phyloP scores from a whole-genome alignment of 2,888 invertebrate species.

The Aspidapion aeneum region DNA sequence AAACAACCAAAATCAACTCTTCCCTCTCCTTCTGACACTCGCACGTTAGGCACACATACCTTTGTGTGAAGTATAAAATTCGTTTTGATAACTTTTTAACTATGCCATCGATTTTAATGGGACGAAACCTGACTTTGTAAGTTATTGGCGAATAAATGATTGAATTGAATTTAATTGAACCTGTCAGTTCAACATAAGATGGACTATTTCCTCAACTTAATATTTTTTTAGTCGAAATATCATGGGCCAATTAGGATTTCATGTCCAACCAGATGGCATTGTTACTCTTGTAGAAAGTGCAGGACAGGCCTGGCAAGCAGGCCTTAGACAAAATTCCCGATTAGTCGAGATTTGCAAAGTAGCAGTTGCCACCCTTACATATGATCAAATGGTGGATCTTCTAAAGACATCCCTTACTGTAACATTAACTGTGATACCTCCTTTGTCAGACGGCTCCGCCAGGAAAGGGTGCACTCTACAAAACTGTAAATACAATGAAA shows the following conservation, averaged over 20 bases:
- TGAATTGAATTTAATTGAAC: no score
- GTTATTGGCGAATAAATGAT: no score
- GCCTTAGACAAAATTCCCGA: conserved; percentile 84
- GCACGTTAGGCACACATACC: no score
- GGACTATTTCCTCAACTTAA: no score
- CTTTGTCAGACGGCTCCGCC: conserved; percentile 64
- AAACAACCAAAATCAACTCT: no score
- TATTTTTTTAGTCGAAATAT: conserved; percentile 58
- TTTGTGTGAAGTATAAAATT: no score
- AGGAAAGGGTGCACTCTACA: conserved; percentile 64
- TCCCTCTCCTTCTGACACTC: no score
- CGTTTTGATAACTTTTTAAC: no score
- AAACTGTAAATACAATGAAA: conserved; percentile 61
- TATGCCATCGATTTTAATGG: no score
- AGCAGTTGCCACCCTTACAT: conserved; percentile 82
- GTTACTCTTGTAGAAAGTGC: conserved; percentile 84
- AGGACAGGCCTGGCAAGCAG: conserved; percentile 72
- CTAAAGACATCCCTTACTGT: conserved; percentile 86
- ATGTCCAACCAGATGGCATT: conserved; percentile 90
- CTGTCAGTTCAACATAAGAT: not conserved
- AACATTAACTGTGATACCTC: conserved; percentile 77
- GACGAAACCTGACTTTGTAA: no score
- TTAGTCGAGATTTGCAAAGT: conserved; percentile 74
- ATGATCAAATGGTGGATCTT: conserved; percentile 91
- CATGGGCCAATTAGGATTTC: conserved; percentile 82